These are phyloP conservation scores for Zaprionus africanus DNA, from an alignment of 1,140 invertebrate genomes.

Conservation along the genomic window DNA sequence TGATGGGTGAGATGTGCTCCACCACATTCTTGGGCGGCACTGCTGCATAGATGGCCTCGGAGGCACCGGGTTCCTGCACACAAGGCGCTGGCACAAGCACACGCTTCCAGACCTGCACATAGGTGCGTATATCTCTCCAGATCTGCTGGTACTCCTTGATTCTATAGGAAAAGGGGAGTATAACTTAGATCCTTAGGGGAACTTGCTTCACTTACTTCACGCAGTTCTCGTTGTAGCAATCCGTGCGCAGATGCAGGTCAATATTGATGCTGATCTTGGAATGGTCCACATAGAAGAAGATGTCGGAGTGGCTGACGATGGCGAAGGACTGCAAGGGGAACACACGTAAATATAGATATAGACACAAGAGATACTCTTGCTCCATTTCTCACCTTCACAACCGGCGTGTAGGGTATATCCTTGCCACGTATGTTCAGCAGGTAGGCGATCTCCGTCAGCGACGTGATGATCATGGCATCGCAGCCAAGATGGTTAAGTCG, in stretches of 20 bases:
- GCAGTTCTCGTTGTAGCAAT: slow-evolving; percentile 87
- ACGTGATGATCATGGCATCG: slow-evolving; percentile 93
- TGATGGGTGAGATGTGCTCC: slow-evolving; percentile 89
- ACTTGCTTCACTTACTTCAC: slow-evolving; percentile 86
- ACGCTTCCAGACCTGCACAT: slow-evolving; percentile 88
- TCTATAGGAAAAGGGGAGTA: slow-evolving; percentile 83
- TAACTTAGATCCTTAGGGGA: neutral
- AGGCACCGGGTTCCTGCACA: slow-evolving; percentile 90
- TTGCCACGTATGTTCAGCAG: slow-evolving; percentile 96
- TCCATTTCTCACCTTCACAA: slow-evolving; percentile 85
- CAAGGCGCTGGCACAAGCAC: slow-evolving; percentile 90
- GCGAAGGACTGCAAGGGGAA: slow-evolving; percentile 87
- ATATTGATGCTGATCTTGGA: slow-evolving; percentile 86
- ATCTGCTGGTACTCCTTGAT: slow-evolving; percentile 89
- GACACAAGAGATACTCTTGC: neutral
- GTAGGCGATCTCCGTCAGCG: slow-evolving; percentile 97
- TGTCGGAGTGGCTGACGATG: slow-evolving; percentile 87
- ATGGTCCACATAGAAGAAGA: slow-evolving; percentile 88
- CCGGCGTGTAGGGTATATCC: slow-evolving; percentile 95
- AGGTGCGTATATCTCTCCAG: slow-evolving; percentile 89
- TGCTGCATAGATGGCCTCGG: slow-evolving; percentile 89
- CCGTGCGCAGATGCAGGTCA: slow-evolving; percentile 85
- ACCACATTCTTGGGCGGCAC: slow-evolving; percentile 87
- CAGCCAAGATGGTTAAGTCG: slow-evolving; percentile 88
- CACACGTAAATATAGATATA: neutral